These are phyloP conservation scores for Microcebus griseorufus DNA, from an alignment of 2,113 vertebrate species.

Conservation along the genomic window DNA sequence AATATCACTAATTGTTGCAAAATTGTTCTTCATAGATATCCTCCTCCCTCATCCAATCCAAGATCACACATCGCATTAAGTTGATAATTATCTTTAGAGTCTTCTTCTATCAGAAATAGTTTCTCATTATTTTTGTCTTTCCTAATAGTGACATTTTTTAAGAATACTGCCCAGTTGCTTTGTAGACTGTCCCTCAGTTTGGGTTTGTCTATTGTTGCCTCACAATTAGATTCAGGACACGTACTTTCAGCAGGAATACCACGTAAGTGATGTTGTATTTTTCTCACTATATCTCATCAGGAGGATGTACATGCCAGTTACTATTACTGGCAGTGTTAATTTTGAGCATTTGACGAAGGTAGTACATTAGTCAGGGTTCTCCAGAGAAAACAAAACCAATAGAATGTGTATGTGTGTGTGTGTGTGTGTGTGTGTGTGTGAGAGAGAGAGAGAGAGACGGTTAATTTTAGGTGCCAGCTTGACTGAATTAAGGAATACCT, in stretches of 20 bases:
- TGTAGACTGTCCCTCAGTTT: not conserved
- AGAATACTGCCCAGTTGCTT: not conserved
- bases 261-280: not conserved
- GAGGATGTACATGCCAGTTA: not conserved
- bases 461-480: not conserved
- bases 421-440: no score
- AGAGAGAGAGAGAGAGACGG: not conserved
- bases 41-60: not conserved
- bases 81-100: not conserved
- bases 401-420: not conserved
- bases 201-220: constrained; percentile 1
- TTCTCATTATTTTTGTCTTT: not conserved
- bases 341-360: not conserved
- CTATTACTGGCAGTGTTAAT: not conserved
- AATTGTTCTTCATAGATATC: not conserved
- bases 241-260: not conserved
- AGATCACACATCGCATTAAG: not conserved
- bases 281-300: not conserved
- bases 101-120: not conserved
- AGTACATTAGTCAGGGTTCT: not conserved
- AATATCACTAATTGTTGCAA: not conserved
- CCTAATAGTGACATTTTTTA: not conserved
- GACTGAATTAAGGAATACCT: not conserved
- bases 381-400: not conserved
- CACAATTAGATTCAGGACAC: not conserved